A percentile compares a stretch with the other conserved stretches of the same genome.
phyloP scores from a whole-genome alignment of 1,140 invertebrate species.

The Lethrus apterus region DNA sequence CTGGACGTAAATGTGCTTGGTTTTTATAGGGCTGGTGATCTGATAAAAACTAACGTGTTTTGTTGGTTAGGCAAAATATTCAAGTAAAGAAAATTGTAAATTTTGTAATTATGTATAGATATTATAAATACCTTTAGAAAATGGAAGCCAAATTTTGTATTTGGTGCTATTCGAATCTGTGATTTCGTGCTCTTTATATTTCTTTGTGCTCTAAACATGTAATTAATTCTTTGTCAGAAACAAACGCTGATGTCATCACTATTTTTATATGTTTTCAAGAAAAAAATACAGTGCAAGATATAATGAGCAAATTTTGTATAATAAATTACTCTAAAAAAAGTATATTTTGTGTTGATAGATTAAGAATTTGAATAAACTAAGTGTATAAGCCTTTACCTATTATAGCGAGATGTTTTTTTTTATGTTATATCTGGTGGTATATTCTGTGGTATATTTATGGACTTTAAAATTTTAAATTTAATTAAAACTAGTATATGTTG shows the following conservation, averaged over 20 bases:
- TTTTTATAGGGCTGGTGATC: too few relatives aligned
- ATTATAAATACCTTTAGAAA: conserved; percentile 12
- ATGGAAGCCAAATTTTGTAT: conserved; percentile 34
- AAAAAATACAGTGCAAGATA: not conserved
- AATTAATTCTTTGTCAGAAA: conserved; percentile 2
- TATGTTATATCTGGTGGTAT: too few relatives aligned
- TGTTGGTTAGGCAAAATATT: too few relatives aligned
- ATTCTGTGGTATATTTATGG: too few relatives aligned
- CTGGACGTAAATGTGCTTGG: too few relatives aligned
- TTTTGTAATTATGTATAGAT: conserved; percentile 16
- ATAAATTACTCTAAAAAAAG: not conserved
- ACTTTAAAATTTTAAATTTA: too few relatives aligned
- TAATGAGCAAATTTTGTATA: conserved; percentile 13
- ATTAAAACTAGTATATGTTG: too few relatives aligned
- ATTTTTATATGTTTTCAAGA: conserved; percentile 24
- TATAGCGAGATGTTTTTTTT: too few relatives aligned
- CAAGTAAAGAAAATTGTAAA: too few relatives aligned
- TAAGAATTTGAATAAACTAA: too few relatives aligned
- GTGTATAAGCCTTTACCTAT: too few relatives aligned
- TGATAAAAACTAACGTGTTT: too few relatives aligned
- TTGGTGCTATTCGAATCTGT: conserved; percentile 42
- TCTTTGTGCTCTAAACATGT: conserved; percentile 1
- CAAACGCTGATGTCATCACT: conserved; percentile 24
- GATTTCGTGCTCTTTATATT: conserved; percentile 31
- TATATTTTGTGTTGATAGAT: conserved; percentile 3